phyloP scores from a whole-genome alignment of 2,888 invertebrate species.

The Andricus curvator region DNA sequence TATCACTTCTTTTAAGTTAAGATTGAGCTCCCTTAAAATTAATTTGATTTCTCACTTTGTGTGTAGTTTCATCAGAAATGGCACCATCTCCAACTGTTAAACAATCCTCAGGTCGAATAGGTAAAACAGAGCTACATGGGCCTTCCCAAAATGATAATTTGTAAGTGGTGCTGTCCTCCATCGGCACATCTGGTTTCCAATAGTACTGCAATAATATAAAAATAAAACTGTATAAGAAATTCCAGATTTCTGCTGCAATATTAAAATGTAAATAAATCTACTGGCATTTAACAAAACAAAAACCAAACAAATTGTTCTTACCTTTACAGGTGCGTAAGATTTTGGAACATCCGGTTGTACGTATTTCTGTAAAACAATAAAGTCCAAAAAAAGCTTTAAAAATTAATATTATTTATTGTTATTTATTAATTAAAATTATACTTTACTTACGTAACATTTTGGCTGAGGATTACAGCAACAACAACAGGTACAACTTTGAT shows the following conservation, averaged over 20 bases:
- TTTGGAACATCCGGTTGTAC: conserved; percentile 71
- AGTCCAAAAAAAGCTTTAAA: neutral
- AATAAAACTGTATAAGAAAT: neutral
- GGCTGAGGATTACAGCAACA: conserved; percentile 68
- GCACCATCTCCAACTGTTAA: conserved; percentile 78
- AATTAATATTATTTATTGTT: neutral
- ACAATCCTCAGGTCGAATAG: conserved; percentile 74
- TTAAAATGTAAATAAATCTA: too few species aligned
- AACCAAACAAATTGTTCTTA: conserved; percentile 52
- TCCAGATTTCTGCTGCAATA: too few species aligned
- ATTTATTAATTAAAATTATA: neutral
- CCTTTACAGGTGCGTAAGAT: conserved; percentile 79
- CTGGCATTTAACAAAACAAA: too few species aligned
- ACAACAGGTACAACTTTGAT: conserved; percentile 70
- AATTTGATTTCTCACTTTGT: conserved; percentile 76
- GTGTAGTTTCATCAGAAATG: conserved; percentile 80
- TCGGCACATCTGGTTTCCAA: conserved; percentile 75
- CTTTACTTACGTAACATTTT: conserved; percentile 60
- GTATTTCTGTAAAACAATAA: conserved; percentile 66
- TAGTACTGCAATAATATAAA: conserved; percentile 68
- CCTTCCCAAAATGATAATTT: conserved; percentile 71
- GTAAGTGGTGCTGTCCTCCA: conserved; percentile 83
- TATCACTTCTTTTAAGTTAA: neutral
- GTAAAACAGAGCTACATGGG: conserved; percentile 52
- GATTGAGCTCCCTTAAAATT: neutral